Evolutionary conservation across 2,113 vertebrate species (phyloP).

Genomic region (Globicephala melas): DNA sequence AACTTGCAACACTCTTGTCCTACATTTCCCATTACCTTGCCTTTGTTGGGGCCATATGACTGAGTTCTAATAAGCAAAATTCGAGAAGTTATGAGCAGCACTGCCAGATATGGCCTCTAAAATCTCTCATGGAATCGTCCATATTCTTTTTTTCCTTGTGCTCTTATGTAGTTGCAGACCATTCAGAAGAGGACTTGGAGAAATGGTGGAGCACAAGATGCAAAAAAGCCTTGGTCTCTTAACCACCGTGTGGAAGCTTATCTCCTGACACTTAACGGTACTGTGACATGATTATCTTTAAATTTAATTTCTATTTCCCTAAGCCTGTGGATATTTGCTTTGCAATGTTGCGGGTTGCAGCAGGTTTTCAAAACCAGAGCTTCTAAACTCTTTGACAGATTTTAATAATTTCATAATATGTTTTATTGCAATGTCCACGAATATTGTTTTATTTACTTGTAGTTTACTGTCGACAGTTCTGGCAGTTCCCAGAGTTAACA

Average conservation of each 20-base stretch:
- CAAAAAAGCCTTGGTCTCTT: background rate
- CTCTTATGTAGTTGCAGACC: background rate
- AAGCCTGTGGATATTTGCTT: background rate
- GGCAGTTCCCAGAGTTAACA: background rate
- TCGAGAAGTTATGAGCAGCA: background rate
- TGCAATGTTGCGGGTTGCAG: background rate
- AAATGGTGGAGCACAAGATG: background rate
- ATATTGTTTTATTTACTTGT: background rate
- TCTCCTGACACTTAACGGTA: background rate
- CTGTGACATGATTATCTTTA: background rate
- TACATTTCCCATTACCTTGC: background rate
- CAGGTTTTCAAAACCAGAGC: background rate
- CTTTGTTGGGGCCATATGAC: background rate
- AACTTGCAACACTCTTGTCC: background rate
- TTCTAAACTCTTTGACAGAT: background rate
- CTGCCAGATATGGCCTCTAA: background rate
- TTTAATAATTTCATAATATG: background rate
- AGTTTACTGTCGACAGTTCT: background rate
- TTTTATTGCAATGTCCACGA: background rate
- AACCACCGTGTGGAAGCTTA: background rate
- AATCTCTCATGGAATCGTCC: background rate
- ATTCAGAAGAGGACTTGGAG: background rate
- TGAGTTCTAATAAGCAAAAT: background rate
- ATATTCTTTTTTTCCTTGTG: background rate
- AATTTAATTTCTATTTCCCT: background rate